Evolutionary conservation across 2,888 invertebrate genomes (phyloP), one percentile per base, ranked within the genome.

Genomic region (Ophioninae sp.): DNA sequence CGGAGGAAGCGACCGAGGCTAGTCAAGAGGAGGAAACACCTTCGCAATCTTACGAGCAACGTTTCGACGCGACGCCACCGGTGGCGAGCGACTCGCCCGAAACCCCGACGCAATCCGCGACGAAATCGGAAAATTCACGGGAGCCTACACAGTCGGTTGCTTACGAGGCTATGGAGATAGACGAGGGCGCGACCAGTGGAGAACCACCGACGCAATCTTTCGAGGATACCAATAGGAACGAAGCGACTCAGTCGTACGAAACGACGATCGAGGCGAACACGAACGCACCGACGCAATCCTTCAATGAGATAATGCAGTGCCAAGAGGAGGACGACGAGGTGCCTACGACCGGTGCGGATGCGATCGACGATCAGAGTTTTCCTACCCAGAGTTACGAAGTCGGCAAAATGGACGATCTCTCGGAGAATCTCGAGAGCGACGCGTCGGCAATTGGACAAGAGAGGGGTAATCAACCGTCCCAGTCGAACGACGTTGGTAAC

Each of bases 371-470:
- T 85, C 91, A 89, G 30, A 90, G 90, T 76, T 93, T 92, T 44
- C 92, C 92, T 0, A 92, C 91, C 0, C 92, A 93, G 67, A 93
- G 91, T 50, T 93, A 91, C 73, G 90, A 92, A 17, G 89, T 92
- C 0, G 91, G 88, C 2, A 87, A 92, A 89, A 70, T 82, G 8
- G 92, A 92, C n/a, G 89, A 88, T 79, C 62, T 89, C n/a, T 82
- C 88, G 8, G 91, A 90, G 44, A 89, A 86, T 62, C 68, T 91
- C 20, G 91, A 91, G 72, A 90, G 89, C 0, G 92, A 92, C 57
- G 88, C 88, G 0, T 91, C 91, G 76, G 85, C 89, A 5, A 89
- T 91, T 41, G 90, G 91, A 20, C 88, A 88, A 44, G 92, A 92
- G 17, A 13, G 17, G 64, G 91, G 90, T 0, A 91, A 92, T 68